Evolutionary conservation across 2,888 invertebrate species (phyloP).

Genomic region (Clitarchus hookeri): DNA sequence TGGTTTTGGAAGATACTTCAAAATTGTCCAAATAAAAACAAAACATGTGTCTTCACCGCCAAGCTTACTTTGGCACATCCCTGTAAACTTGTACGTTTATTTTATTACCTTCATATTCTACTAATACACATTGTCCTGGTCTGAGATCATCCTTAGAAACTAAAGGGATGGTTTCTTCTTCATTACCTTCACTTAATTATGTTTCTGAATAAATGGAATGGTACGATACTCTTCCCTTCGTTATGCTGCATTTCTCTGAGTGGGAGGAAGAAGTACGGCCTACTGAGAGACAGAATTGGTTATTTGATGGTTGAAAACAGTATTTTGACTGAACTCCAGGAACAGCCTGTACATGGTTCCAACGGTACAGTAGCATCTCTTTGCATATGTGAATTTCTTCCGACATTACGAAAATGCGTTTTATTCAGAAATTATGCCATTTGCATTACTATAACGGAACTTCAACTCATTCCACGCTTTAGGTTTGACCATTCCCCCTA

Average conservation of each 20-base stretch:
- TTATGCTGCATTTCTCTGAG: constrained; percentile 7
- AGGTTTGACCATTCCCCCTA: constrained; percentile 21
- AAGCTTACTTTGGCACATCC: no score
- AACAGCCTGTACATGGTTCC: constrained; percentile 18
- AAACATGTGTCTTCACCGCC: not conserved
- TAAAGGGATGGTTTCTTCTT: not conserved
- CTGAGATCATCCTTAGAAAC: no score
- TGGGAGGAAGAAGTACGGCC: constrained; percentile 20
- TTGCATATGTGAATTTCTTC: not conserved
- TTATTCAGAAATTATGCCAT: no score
- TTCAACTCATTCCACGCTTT: constrained; percentile 24
- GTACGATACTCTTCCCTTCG: constrained; percentile 11
- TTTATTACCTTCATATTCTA: no score
- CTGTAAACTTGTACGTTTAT: no score
- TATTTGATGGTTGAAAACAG: constrained; percentile 12
- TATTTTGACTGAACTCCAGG: constrained; percentile 15
- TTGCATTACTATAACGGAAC: not conserved
- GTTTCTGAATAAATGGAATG: not conserved
- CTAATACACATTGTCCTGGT: no score
- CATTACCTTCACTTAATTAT: no score
- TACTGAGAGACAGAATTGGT: not conserved
- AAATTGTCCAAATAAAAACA: not conserved
- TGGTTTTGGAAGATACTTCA: not conserved
- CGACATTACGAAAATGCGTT: no score
- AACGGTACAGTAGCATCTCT: not conserved